These are phyloP conservation scores for Artibeus lituratus DNA, from an alignment of 2,797 vertebrate genomes.

Conservation along the genomic window DNA sequence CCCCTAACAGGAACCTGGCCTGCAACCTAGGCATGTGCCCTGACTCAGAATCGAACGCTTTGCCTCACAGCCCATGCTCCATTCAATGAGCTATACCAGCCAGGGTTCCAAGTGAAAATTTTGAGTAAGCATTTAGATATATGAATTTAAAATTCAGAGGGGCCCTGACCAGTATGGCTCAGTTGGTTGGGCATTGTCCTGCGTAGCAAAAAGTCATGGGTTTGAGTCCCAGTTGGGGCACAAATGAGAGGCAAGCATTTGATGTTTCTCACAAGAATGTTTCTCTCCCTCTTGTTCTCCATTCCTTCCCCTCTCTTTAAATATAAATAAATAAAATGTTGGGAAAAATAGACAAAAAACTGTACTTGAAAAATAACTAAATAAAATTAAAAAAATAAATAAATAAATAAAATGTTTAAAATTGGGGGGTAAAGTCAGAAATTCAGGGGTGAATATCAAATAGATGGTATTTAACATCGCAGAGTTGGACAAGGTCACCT, in stretches of 20 bases:
- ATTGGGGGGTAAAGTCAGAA: neutral
- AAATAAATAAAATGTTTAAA: neutral
- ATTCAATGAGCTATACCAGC: too few relatives aligned
- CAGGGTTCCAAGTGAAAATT: neutral
- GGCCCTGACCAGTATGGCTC: neutral
- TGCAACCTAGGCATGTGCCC: too few relatives aligned
- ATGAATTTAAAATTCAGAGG: neutral
- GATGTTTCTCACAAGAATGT: neutral
- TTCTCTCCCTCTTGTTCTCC: too few relatives aligned
- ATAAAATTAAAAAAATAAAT: too few relatives aligned
- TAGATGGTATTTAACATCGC: neutral
- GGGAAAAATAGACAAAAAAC: too few relatives aligned
- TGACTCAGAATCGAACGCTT: too few relatives aligned
- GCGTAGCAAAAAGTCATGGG: neutral
- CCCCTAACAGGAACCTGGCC: too few relatives aligned
- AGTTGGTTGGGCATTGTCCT: neutral
- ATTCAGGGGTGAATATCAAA: neutral
- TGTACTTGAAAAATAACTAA: too few relatives aligned
- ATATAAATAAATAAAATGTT: neutral
- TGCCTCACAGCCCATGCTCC: too few relatives aligned
- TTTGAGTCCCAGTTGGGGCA: neutral
- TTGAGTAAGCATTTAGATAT: neutral
- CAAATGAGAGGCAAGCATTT: neutral
- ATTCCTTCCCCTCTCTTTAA: neutral
- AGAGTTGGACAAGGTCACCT: neutral